These are phyloP conservation scores for Strongylocentrotus purpuratus DNA, from an alignment of 35 echinoderm and acorn worm species.

Conservation along the genomic window DNA sequence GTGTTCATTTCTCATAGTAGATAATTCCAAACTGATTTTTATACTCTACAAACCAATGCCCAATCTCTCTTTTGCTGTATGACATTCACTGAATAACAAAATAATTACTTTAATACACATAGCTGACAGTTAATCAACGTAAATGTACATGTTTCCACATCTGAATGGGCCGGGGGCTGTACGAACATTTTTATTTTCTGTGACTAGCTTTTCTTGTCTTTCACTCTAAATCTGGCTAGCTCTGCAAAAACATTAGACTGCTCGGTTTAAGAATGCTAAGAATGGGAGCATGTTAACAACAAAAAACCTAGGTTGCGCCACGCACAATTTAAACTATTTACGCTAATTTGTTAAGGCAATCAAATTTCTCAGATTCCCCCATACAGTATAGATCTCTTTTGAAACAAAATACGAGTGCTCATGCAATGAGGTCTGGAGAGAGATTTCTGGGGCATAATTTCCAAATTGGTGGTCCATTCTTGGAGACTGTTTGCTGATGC, in stretches of 20 bases:
- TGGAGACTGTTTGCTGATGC: not conserved
- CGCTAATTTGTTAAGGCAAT: slow-evolving; percentile 17
- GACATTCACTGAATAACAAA: too few species aligned
- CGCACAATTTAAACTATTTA: slow-evolving; percentile 3
- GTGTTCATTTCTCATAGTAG: too few species aligned
- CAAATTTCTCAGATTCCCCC: not conserved
- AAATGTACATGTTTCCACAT: too few species aligned
- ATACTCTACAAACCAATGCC: too few species aligned
- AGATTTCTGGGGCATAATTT: not conserved
- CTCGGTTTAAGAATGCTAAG: not conserved
- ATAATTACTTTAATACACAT: too few species aligned
- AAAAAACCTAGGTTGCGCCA: not conserved
- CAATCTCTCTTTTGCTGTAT: too few species aligned
- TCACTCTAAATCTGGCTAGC: not conserved
- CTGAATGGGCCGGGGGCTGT: too few species aligned
- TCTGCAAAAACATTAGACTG: not conserved
- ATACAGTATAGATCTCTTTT: not conserved
- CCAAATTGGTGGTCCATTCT: not conserved
- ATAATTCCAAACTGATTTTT: too few species aligned
- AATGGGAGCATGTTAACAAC: not conserved
- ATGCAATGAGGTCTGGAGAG: not conserved
- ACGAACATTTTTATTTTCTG: not conserved
- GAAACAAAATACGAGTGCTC: not conserved
- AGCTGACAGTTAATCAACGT: too few species aligned
- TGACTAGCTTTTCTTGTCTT: too few species aligned